Percentiles rank a stretch among this genome's conserved stretches.
These are phyloP conservation scores for Neotoma lepida DNA, from an alignment of 2,113 vertebrate genomes.

Conservation along the genomic window DNA sequence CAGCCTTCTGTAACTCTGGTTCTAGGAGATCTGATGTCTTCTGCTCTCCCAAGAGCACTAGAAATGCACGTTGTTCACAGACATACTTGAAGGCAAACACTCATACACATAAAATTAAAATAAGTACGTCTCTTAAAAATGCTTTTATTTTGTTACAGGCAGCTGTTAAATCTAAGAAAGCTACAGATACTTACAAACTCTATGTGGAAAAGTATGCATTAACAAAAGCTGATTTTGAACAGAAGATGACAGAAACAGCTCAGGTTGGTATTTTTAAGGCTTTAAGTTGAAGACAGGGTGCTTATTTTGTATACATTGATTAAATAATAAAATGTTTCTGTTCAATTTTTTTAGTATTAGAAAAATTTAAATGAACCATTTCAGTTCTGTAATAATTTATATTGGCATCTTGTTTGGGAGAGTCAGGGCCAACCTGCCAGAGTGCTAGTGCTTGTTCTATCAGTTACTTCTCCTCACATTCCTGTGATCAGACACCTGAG, in stretches of 20 bases:
- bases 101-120: neutral
- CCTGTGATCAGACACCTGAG: neutral
- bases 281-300: slow-evolving; percentile 38
- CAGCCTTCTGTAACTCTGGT: neutral
- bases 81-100: neutral
- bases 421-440: neutral
- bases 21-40: neutral
- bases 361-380: neutral
- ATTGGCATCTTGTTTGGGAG: slow-evolving; percentile 37
- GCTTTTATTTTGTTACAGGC: slow-evolving; percentile 88
- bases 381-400: slow-evolving; percentile 28
- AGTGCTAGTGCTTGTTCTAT: neutral
- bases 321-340: slow-evolving; percentile 40
- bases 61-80: neutral
- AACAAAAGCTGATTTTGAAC: slow-evolving; percentile 96
- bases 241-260: slow-evolving; percentile 97
- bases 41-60: neutral
- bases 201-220: slow-evolving; percentile 96
- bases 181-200: slow-evolving; percentile 95
- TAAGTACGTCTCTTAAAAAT: neutral
- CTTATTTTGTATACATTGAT: slow-evolving; percentile 35
- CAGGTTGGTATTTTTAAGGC: slow-evolving; percentile 88
- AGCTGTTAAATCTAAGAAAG: slow-evolving; percentile 96
- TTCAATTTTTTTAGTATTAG: slow-evolving; percentile 38
- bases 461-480: neutral